These are phyloP conservation scores for Mythimna ferrago DNA, from an alignment of 2,888 invertebrate species.

Conservation along the genomic window DNA sequence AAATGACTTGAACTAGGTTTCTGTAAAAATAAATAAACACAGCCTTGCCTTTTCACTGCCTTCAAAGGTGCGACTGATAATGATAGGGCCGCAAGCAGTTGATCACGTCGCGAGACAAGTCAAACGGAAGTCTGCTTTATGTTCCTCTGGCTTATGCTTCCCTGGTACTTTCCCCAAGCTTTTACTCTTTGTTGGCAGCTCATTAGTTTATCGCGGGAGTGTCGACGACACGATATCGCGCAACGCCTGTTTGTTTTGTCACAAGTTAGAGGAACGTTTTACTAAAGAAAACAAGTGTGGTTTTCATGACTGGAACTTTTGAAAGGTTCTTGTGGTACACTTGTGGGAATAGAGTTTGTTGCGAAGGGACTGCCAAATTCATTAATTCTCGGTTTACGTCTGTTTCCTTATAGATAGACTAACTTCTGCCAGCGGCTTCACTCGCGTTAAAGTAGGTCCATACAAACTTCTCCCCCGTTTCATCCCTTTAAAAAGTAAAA, in stretches of 20 bases:
- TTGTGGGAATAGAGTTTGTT: not conserved
- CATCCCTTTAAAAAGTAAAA: no score
- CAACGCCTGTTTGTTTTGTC: conserved; percentile 50
- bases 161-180: conserved; percentile 8
- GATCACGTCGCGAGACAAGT: conserved; percentile 23
- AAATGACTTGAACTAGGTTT: not conserved
- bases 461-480: no score
- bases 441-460: no score
- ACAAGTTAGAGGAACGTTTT: conserved; percentile 43
- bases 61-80: conserved; percentile 14
- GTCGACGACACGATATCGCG: conserved; percentile 49
- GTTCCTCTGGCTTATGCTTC: conserved; percentile 5
- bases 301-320: not conserved
- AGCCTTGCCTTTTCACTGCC: not conserved
- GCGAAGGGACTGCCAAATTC: not conserved
- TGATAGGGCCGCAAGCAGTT: conserved; percentile 24
- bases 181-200: conserved; percentile 53
- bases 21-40: not conserved
- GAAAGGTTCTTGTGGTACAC: not conserved
- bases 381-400: not conserved
- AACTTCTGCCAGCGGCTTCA: no score
- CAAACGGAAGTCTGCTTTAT: conserved; percentile 17
- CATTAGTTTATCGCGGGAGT: conserved; percentile 61
- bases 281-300: conserved; percentile 1
- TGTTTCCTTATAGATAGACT: no score